Evolutionary conservation across 2,113 vertebrate species (phyloP), one percentile per base, ranked within the genome.

Genomic region (Dromaius novaehollandiae): DNA sequence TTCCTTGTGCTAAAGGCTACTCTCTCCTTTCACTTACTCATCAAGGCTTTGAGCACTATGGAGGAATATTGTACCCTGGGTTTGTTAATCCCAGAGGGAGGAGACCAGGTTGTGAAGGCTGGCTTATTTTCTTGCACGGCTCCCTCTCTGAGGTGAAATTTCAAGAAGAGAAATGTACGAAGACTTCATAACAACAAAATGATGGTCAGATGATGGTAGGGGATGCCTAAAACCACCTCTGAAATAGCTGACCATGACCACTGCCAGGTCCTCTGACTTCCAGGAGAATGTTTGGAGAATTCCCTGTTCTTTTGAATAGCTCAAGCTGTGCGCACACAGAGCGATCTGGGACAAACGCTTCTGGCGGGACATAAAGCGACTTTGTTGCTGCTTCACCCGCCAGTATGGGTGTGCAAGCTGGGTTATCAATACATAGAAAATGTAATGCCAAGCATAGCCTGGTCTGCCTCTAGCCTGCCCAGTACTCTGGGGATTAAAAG

Each of bases 271-370:
- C 21, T 18, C 46, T 82, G 34, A 85, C 30, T 78, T 75, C 60
- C 14, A 44, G 30, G 42, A 15, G 38, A 38, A 38, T 22, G 11
- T 7, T 51, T 51, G 21, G 12, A 20, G 34, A 78, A 38, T 89
- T 88, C 73, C 24, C 7, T 77, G 15, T 13, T 58, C 4, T 0
- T 64, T 51, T 77, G n/a, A 65, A 51, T 28, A 84, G 24, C 42
- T 61, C 32, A 13, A 2, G 26, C 25, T 0, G 0, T 55, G 53
- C 6, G 73, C 6, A 11, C 0, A 0, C 36, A 1, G 1, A 58
- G 46, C 50, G 50, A 2, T 46, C 25, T 48, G 12, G 12, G 26
- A 34, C 26, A 34, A 71, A 21, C 9, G 42, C 30, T 64, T 9
- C 79, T 56, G 66, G 46, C 40, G 34, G 86, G 13, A 25, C 17